Evolutionary conservation across 2,113 vertebrate genomes (phyloP), one percentile per base, ranked within the genome.

Genomic region (Tinamus guttatus): DNA sequence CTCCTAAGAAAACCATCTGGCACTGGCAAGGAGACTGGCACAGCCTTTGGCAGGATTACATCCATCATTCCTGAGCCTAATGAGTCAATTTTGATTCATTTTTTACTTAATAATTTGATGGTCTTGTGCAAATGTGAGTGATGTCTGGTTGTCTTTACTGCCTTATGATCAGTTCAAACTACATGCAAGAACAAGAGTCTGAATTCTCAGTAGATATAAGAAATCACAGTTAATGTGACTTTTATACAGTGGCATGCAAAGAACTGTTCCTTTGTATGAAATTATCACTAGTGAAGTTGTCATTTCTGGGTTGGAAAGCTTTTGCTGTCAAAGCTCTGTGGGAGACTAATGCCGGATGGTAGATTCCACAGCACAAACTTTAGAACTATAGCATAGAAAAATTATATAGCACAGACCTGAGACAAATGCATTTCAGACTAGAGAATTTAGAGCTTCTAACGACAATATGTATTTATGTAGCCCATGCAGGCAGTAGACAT

Each of bases 1-100:
- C 60, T 89, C 22, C n/a, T 43, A 58, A 83, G 77, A 36, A 93
- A 95, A 74, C 91, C 89, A 83, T 95, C 89, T 95, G 93, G 64
- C 83, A 40, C 0, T 77, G 76, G 43, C 89, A 86, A 80, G 8
- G 22, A 88, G 76, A 69, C 89, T 87, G 79, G 75, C 91, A 82
- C 1, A 0, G 38, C 30, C 28, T 92, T 91, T 92, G 79, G 52
- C 82, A 82, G 47, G 7, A 20, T 70, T 59, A 28, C n/a, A 71
- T 70, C 40, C 40, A 74, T 86, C 49, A 62, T 77, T 81, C 13
- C 64, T 78, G 60, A 74, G 34, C 45, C 21, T 94, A 89, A 86
- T 65, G 43, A 81, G 56, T 95, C 69, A 59, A 54, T 92, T 78
- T 92, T 65, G 3, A 38, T 92, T 90, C 49, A 40, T 79, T 8